These are phyloP conservation scores for Channa argus DNA, from an alignment of 2,113 vertebrate genomes.

Conservation along the genomic window DNA sequence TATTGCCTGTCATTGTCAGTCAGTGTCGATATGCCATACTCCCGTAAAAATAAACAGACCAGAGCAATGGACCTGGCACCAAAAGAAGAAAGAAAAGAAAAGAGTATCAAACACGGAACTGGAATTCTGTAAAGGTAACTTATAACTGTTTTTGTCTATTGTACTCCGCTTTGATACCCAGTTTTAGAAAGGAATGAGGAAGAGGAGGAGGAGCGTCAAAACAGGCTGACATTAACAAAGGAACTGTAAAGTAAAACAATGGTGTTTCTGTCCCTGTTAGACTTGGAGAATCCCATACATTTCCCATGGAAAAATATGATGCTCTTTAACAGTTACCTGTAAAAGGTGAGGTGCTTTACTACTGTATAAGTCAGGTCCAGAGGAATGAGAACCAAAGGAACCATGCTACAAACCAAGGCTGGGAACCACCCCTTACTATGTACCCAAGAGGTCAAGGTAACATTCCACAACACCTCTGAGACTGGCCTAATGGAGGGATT, in stretches of 20 bases:
- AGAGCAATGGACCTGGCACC: too few relatives aligned
- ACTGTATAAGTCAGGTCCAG: slow-evolving; percentile 7
- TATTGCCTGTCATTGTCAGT: too few relatives aligned
- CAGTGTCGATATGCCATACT: too few relatives aligned
- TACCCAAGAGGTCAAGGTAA: slow-evolving; percentile 77
- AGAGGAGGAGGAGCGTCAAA: slow-evolving; percentile 33
- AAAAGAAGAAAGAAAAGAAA: too few relatives aligned
- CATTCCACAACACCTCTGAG: slow-evolving; percentile 81
- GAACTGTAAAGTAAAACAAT: neutral
- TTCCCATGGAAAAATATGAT: neutral
- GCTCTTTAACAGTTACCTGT: slow-evolving; percentile 4
- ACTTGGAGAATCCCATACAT: neutral
- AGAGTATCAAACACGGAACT: too few relatives aligned
- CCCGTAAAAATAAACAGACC: too few relatives aligned
- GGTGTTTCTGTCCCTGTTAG: neutral
- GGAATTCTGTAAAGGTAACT: too few relatives aligned
- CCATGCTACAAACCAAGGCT: slow-evolving; percentile 20
- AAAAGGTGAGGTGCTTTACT: slow-evolving; percentile 17
- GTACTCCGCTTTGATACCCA: slow-evolving; percentile 3
- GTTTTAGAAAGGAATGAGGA: slow-evolving; percentile 67
- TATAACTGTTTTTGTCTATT: too few relatives aligned
- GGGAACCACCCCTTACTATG: slow-evolving; percentile 65
- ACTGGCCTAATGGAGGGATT: slow-evolving; percentile 71
- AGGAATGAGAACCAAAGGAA: slow-evolving; percentile 18
- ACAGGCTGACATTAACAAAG: slow-evolving; percentile 12